Percentiles rank a stretch among this genome's conserved stretches.
Evolutionary conservation across 1,140 invertebrate species (phyloP).

Genomic region (Trichomalopsis sarcophagae): DNA sequence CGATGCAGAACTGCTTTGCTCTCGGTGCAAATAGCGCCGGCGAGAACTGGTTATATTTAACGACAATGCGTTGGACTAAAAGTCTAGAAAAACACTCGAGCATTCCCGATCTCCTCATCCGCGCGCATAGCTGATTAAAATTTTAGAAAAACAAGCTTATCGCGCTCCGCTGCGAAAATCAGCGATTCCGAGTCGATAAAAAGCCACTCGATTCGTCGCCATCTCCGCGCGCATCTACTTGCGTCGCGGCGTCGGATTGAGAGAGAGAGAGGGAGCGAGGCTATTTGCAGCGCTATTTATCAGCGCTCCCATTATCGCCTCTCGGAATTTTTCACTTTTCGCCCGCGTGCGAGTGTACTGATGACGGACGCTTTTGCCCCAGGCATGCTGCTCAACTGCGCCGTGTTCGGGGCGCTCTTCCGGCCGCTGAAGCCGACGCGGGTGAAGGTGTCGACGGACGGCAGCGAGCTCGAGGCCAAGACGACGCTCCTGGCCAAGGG

Average conservation of each 20-base stretch:
- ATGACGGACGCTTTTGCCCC: not conserved
- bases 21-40: too few species aligned
- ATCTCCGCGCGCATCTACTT: too few species aligned
- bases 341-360: not conserved
- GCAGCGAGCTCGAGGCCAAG: constrained; percentile 64
- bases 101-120: too few species aligned
- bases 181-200: constrained; percentile 1
- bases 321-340: not conserved
- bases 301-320: not conserved
- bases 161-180: not conserved
- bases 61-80: not conserved
- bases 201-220: not conserved
- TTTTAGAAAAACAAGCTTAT: not conserved
- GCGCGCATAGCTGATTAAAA: not conserved
- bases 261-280: too few species aligned
- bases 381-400: constrained; percentile 85
- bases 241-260: too few species aligned
- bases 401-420: constrained; percentile 87
- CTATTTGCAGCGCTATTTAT: not conserved
- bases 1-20: too few species aligned
- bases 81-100: too few species aligned
- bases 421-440: constrained; percentile 83
- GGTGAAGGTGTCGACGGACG: constrained; percentile 75
- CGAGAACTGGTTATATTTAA: constrained; percentile 35
- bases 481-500: constrained; percentile 62